Base-by-base conservation (phyloP, 1,140 invertebrate species). In the Drosophila bifasciata region DNA sequence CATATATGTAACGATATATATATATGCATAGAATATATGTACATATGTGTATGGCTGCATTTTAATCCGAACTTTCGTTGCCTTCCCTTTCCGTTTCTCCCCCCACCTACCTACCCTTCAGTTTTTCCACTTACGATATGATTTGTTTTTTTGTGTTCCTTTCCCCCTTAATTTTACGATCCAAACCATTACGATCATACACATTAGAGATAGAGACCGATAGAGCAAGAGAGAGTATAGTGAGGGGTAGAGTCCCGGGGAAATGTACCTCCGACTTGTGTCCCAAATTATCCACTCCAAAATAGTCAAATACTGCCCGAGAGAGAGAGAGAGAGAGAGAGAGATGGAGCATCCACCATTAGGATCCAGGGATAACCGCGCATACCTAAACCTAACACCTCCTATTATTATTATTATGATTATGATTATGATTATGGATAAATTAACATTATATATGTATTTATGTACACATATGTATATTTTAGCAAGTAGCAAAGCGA, bases 31-130 rank as follows among this genome's bases (percentile, higher is more conserved):
- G 41, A 51, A n/a, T 46, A 60, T 44, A 36, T 53, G 23, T 41
- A 69, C 21, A 50, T 58, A 61, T 72, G 40, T 69, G 45, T 73
- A 57, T 73, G 49, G 69, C 67, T 72, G 67, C 67, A 72, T 71
- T 72, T 72, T 72, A 72, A 67, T 40, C 17, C 59, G 46, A 36
- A 61, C 32, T 52, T 51, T 71, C 41, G 52, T 49, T 52, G 28
- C 40, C 19, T 23, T 67, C 43, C 21, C 23, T 45, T 19, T 46
- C 44, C 28, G 21, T 25, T 21, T 1, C 19, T 21, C 23, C 43
- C 39, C 40, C 36, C 39, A 55, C 23, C 28, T 15, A 39, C 13
- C n/a, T n/a, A n/a, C n/a, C n/a, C n/a, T n/a, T n/a, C n/a, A n/a
- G n/a, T n/a, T 19, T 9, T 48, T 56, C 45, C 25, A 56, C 64